These are phyloP conservation scores for Ibidorhyncha struthersii DNA, from an alignment of 2,113 vertebrate species.

Conservation along the genomic window DNA sequence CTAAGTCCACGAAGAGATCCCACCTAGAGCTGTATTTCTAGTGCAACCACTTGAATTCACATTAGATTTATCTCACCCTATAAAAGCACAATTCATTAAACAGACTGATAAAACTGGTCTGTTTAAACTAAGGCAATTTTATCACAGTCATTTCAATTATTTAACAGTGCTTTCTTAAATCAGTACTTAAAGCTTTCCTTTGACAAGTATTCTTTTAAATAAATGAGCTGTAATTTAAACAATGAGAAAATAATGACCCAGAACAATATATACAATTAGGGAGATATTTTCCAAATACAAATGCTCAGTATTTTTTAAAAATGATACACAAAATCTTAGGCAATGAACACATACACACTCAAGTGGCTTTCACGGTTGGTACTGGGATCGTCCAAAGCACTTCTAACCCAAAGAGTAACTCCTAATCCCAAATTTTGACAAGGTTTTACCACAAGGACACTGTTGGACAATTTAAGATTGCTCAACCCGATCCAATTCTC, in stretches of 20 bases:
- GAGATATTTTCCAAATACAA: conserved; percentile 61
- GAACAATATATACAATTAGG: conserved; percentile 71
- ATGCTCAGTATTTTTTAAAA: conserved; percentile 47
- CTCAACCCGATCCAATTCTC: neutral
- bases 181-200: conserved; percentile 81
- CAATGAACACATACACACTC: neutral
- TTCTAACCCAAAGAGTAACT: neutral
- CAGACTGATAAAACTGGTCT: conserved; percentile 82
- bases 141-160: conserved; percentile 85
- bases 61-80: conserved; percentile 81
- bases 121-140: conserved; percentile 84
- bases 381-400: neutral
- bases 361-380: neutral
- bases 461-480: neutral
- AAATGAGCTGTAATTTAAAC: conserved; percentile 80
- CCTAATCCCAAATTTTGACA: neutral
- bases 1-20: conserved; percentile 40
- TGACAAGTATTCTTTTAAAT: conserved; percentile 79
- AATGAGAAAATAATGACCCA: conserved; percentile 66
- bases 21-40: conserved; percentile 75
- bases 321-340: neutral
- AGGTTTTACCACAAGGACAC: neutral
- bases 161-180: conserved; percentile 82
- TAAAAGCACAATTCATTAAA: conserved; percentile 88
- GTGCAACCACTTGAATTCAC: conserved; percentile 71